Evolutionary conservation across 2,113 vertebrate genomes (phyloP).

Genomic region (Emydura subglobosa): DNA sequence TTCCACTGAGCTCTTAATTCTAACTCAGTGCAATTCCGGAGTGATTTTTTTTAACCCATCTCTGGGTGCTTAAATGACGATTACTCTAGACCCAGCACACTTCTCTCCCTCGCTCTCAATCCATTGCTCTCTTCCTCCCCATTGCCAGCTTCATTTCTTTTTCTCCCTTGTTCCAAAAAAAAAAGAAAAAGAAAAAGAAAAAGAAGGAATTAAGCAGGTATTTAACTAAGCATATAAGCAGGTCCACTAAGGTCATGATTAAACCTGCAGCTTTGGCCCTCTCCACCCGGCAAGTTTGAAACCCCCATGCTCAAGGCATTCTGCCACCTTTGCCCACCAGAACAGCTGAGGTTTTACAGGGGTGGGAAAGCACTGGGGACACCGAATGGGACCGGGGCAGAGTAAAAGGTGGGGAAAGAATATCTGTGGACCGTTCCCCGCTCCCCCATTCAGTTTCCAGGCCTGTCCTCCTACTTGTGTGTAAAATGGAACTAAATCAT

Average conservation of each 20-base stretch:
- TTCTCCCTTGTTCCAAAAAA: background rate
- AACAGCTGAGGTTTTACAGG: background rate
- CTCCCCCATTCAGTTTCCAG: background rate
- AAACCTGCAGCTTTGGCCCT: background rate
- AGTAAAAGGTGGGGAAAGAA: background rate
- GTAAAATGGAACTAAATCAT: background rate
- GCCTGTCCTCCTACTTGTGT: background rate
- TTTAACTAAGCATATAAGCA: background rate
- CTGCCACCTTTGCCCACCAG: slow-evolving; percentile 44
- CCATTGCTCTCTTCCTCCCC: background rate
- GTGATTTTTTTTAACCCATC: background rate
- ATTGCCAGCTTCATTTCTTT: background rate
- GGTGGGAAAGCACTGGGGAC: accelerated
- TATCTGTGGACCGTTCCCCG: background rate
- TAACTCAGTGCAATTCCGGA: accelerated
- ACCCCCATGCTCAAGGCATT: accelerated
- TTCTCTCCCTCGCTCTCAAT: background rate
- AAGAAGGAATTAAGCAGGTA: slow-evolving; percentile 66
- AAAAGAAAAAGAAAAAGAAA: background rate
- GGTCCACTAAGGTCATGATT: background rate
- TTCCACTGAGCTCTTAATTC: slow-evolving; percentile 4
- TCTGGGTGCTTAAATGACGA: background rate
- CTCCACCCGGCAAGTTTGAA: accelerated
- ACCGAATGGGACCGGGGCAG: background rate
- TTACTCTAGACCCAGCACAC: slow-evolving; percentile 10